phyloP scores from a whole-genome alignment of 1,140 invertebrate genomes.

The Hetaerina americana region DNA sequence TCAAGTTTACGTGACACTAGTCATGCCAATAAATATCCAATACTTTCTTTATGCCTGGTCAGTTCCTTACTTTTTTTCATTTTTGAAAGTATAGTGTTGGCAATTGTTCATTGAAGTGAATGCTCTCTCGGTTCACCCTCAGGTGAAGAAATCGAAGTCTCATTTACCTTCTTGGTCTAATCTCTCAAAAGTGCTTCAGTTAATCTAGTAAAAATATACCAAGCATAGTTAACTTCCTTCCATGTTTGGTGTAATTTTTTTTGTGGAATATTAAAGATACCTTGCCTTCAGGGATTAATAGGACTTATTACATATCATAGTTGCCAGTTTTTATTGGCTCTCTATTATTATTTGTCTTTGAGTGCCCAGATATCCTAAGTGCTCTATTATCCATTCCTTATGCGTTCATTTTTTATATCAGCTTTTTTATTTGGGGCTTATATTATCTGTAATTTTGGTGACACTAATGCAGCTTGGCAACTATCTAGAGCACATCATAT shows the following conservation, averaged over 20 bases:
- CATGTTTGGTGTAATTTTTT: not conserved
- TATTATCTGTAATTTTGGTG: not conserved
- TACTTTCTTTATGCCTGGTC: not conserved
- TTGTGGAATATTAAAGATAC: not conserved
- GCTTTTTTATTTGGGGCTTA: not conserved
- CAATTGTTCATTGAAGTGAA: not conserved
- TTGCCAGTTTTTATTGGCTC: constrained; percentile 4
- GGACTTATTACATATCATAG: constrained; percentile 3
- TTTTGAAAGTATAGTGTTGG: not conserved
- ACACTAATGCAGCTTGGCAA: not conserved
- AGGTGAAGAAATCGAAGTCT: not conserved
- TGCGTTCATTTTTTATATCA: not conserved
- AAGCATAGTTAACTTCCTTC: not conserved
- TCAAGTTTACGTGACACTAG: not conserved
- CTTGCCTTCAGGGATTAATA: not conserved
- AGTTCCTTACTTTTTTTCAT: not conserved
- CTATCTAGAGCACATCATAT: not conserved
- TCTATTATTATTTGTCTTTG: constrained; percentile 4
- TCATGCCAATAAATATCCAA: not conserved
- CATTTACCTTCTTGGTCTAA: not conserved
- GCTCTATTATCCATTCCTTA: not conserved
- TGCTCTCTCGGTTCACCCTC: not conserved
- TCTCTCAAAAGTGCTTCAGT: no score
- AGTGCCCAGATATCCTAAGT: not conserved
- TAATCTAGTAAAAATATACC: no score